Conservation (phyloP, 2,888 invertebrate genomes). For the Synanthedon tipuliformis region DNA sequence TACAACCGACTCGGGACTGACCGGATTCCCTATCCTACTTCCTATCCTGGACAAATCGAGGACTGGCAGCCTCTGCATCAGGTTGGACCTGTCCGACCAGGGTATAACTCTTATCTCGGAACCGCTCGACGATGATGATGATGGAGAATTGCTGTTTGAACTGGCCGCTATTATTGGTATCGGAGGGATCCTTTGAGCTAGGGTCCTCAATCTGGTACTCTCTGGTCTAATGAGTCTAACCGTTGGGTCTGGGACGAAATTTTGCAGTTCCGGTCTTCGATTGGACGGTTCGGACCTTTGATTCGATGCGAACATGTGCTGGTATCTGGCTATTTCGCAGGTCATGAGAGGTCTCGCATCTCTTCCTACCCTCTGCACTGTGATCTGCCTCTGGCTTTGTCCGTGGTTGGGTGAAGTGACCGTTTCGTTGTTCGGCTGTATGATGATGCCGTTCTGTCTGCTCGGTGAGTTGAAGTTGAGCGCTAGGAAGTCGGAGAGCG, state of each 20-base stretch:
- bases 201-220: constrained; percentile 31
- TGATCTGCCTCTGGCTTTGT: constrained; percentile 51
- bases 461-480: constrained; percentile 36
- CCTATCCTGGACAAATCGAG: constrained; percentile 34
- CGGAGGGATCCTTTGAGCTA: constrained; percentile 47
- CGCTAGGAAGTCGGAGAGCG: constrained; percentile 49
- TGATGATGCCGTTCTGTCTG: constrained; percentile 22
- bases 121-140: constrained; percentile 8
- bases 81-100: constrained; percentile 32
- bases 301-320: constrained; percentile 49
- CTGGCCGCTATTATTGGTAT: constrained; percentile 26
- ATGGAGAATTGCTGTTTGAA: constrained; percentile 9
- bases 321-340: constrained; percentile 57
- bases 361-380: constrained; percentile 68
- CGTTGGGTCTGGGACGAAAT: constrained; percentile 26
- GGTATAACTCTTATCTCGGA: constrained; percentile 38
- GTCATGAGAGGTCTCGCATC: constrained; percentile 67
- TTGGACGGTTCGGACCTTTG: constrained; percentile 17
- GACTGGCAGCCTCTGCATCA: constrained; percentile 37
- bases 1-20: constrained; percentile 21
- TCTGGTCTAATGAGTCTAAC: constrained; percentile 26
- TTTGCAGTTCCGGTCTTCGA: constrained; percentile 25
- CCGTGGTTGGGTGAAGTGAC: constrained; percentile 16
- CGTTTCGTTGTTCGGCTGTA: constrained; percentile 24
- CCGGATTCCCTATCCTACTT: constrained; percentile 14